phyloP scores from a whole-genome alignment of 2,113 vertebrate species.

The Eupsittula cactorum region DNA sequence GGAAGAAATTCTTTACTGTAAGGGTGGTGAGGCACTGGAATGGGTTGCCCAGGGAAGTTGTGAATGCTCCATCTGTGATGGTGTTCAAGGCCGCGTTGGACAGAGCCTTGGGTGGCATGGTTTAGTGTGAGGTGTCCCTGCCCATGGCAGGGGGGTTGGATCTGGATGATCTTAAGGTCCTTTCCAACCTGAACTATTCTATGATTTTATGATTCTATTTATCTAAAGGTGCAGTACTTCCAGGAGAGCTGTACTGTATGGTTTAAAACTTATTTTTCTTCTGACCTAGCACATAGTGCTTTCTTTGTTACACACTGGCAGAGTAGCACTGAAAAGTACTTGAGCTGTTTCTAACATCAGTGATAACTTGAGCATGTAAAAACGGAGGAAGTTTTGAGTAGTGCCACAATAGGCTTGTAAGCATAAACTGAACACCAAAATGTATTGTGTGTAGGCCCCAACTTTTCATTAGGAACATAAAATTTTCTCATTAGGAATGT shows the following conservation, averaged over 20 bases:
- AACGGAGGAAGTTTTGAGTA: not conserved
- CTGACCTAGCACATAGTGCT: not conserved
- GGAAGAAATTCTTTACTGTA: too few species aligned
- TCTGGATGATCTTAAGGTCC: too few species aligned
- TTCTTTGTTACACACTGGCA: not conserved
- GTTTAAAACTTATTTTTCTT: not conserved
- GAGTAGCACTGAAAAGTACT: not conserved
- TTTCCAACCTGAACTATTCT: too few species aligned
- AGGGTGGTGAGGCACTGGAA: too few species aligned
- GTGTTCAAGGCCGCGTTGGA: too few species aligned
- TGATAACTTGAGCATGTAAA: not conserved
- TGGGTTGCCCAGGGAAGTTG: too few species aligned
- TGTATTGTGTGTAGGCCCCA: not conserved
- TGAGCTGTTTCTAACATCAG: not conserved
- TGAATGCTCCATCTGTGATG: too few species aligned
- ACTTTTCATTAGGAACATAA: not conserved
- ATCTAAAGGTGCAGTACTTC: not conserved
- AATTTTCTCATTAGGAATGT: not conserved
- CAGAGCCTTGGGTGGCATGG: too few species aligned
- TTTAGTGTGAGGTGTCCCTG: too few species aligned
- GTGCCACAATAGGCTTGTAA: not conserved
- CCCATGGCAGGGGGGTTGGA: too few species aligned
- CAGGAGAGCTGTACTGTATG: not conserved
- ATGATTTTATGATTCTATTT: too few species aligned
- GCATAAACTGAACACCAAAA: not conserved